Evolutionary conservation across 2,113 vertebrate species (phyloP), one percentile per base, ranked within the genome.

Genomic region (Centropus unirufus): DNA sequence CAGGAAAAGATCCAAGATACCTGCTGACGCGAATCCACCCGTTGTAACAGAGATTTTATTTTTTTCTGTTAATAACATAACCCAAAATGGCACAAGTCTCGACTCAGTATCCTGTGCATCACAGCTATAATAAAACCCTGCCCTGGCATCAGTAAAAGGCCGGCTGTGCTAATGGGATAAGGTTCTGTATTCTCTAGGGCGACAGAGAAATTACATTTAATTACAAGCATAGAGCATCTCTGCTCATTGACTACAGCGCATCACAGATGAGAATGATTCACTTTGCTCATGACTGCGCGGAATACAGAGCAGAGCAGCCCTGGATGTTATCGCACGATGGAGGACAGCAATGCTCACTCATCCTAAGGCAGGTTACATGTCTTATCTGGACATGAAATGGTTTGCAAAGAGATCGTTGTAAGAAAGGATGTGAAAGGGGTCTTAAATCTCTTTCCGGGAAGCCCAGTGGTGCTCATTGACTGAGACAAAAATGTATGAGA

Each of bases 151-250:
- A 8, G 44, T 30, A 14, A 36, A 30, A 79, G 40, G 36, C 34
- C 3, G 14, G 34, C 67, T 83, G 83, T 62, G 4, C n/a, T 47
- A 63, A 57, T 5, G 64, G 84, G 83, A 22, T 19, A 49, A 47
- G 36, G 54, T 36, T 83, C 58, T 30, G 23, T 47, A 51, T 79
- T 67, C 87, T 52, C 79, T 62, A 47, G 64, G 47, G 87, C 83
- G 84, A 87, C 52, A 40, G 54, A 81, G 74, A 80, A 77, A 91
- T 81, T 55, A 42, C 8, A 11, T 75, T 88, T 88, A 84, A 76
- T 84, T 88, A 51, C 68, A 40, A 81, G 79, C 77, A 73, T 2
- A 47, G 59, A 84, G 52, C 58, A 51, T 30, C 68, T 66, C 93
- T 46, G 57, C 83, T 80, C 32, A 1, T 22, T 61, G 67, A 79